These are phyloP conservation scores for Theristus sp. DNA, from an alignment of 2,888 invertebrate species.

Conservation along the genomic window DNA sequence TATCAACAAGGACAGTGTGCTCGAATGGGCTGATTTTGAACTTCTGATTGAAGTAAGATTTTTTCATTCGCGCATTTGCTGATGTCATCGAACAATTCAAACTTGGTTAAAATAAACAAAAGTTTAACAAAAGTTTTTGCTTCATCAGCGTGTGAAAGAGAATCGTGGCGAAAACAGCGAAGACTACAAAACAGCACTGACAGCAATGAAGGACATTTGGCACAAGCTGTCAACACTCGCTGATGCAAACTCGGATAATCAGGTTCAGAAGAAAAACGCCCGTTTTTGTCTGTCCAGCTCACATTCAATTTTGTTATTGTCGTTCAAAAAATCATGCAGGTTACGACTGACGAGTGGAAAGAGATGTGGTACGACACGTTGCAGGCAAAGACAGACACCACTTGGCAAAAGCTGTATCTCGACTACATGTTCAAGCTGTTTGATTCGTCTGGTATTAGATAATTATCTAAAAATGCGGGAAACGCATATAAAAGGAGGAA, in stretches of 20 bases:
- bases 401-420: neutral
- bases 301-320: neutral
- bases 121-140: neutral
- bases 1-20: neutral
- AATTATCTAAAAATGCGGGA: no score
- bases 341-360: neutral
- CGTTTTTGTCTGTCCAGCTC: no score
- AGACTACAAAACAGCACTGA: neutral
- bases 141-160: neutral
- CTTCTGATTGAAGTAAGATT: neutral
- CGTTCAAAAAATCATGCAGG: neutral
- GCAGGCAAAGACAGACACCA: neutral
- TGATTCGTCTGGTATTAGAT: neutral
- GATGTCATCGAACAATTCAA: neutral
- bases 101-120: neutral
- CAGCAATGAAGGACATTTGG: neutral
- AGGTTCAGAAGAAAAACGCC: neutral
- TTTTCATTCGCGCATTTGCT: neutral
- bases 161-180: neutral
- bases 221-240: neutral
- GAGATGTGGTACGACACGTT: neutral
- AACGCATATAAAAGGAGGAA: no score
- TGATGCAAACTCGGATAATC: neutral
- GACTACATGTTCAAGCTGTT: conserved; percentile 1
- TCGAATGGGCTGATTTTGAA: neutral